Evolutionary conservation across 1,140 invertebrate species (phyloP).

Genomic region (Zeugodacus cucurbitae): DNA sequence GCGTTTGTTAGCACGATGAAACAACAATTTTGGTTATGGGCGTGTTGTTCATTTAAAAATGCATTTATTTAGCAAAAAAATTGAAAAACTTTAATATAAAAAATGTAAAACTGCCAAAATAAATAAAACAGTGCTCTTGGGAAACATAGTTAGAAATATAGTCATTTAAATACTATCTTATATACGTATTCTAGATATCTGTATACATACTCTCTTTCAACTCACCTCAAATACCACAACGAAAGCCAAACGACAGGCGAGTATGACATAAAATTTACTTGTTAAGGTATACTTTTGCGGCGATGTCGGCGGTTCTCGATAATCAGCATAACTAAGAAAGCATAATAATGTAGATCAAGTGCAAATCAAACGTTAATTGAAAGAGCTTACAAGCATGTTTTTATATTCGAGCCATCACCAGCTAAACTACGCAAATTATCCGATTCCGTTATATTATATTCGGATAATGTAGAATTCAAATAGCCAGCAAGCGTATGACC

Average conservation of each 20-base stretch:
- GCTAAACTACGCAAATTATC: conserved; percentile 65
- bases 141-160: not conserved
- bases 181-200: not conserved
- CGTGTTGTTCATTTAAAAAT: not conserved
- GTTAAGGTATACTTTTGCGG: conserved; percentile 76
- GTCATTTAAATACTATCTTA: not conserved
- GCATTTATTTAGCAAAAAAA: not conserved
- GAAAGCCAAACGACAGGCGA: conserved; percentile 89
- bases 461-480: conserved; percentile 84
- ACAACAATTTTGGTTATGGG: conserved; percentile 2
- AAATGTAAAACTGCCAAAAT: not conserved
- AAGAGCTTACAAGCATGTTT: conserved; percentile 64
- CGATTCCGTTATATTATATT: conserved; percentile 83
- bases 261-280: conserved; percentile 89
- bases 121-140: not conserved
- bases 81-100: conserved; percentile 9
- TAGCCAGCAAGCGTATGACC: conserved; percentile 79
- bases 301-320: conserved; percentile 78
- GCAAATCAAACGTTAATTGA: not conserved
- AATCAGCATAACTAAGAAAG: conserved; percentile 77
- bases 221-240: conserved; percentile 93
- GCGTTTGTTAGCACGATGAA: not conserved
- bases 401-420: conserved; percentile 51
- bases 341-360: not conserved
- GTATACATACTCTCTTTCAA: conserved; percentile 22